Base-by-base conservation (phyloP, 2,797 vertebrate species). In the Rhincodon typus region DNA sequence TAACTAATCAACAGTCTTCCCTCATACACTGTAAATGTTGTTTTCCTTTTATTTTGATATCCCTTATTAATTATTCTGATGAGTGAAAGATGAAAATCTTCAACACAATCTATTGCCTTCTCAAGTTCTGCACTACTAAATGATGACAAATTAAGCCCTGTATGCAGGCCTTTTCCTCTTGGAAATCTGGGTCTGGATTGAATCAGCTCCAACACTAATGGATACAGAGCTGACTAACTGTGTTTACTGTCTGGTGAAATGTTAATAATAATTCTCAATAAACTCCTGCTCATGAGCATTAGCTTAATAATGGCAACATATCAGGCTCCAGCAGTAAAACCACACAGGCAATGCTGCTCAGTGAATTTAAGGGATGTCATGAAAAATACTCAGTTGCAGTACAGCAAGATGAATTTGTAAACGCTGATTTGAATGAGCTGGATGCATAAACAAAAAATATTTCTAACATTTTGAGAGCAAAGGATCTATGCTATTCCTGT, bases 261-360 rank as follows among this genome's bases (percentile, higher is more conserved):
- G 70, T 95, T 95, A 70, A 95, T 95, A 95, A 77, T 70, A 95
- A 95, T 95, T 74, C 42, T 74, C 15, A 70, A 95, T 57, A 95
- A 95, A 95, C 94, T 50, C 70, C 30, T 72, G 94, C 94, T 77
- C 27, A 13, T 72, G 94, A 95, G 94, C 70, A 95, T 27, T 19
- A 95, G 27, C 46, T 53, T 95, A 95, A 95, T n/a, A 53, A 77
- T 53, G 94, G 70, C 46, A 77, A 21, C 67, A n/a, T 53, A 72
- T 95, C 70, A 74, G 46, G 70, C 57, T 95, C 70, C 94, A 77
- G 17, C 69, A 57, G 13, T 95, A 69, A 74, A 77, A 77, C 94
- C 70, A n/a, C 94, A n/a, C 94, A 77, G 46, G 94, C 74, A 46
- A 30, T 69, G 27, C 27, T 30, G 25, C 94, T 74, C 27, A 53